Conservation (phyloP, 2,113 vertebrate genomes). For the Lampris incognitus region DNA sequence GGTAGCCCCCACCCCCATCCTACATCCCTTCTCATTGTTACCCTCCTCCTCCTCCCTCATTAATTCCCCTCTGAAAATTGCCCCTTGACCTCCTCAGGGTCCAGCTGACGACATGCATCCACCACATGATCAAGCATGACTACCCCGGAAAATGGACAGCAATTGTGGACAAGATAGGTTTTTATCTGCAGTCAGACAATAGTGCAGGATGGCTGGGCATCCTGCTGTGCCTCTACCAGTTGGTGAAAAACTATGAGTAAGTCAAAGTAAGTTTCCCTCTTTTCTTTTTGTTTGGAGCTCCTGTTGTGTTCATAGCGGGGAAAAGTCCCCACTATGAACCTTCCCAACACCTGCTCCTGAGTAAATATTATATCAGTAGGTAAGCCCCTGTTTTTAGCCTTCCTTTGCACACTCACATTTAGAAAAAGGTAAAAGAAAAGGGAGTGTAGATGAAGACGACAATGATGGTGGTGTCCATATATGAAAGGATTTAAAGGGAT, state of each 20-base stretch:
- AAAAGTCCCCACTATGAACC: too few species aligned
- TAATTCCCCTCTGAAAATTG: not conserved
- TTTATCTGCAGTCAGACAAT: conserved; percentile 97
- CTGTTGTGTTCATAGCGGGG: too few species aligned
- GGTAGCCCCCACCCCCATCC: conserved; percentile 78
- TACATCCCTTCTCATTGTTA: not conserved
- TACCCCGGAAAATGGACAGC: conserved; percentile 97
- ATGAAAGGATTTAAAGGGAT: too few species aligned
- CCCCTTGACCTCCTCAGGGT: conserved; percentile 81
- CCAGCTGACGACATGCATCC: conserved; percentile 98
- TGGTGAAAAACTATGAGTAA: conserved; percentile 99
- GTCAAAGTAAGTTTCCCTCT: conserved; percentile 37
- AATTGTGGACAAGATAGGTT: conserved; percentile 98
- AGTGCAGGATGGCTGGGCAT: conserved; percentile 96
- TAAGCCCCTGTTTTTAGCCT: too few species aligned
- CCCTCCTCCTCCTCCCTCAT: not conserved
- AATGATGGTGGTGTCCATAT: too few species aligned
- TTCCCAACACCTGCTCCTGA: too few species aligned
- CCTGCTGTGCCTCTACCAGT: conserved; percentile 97
- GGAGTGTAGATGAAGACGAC: too few species aligned
- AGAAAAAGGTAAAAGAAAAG: too few species aligned
- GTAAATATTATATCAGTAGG: too few species aligned
- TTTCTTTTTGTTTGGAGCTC: too few species aligned
- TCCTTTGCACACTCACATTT: too few species aligned
- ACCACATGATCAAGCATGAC: conserved; percentile 99